phyloP scores from a whole-genome alignment of 37 sponge, comb jelly and placozoan species.

The Spongia lamella region DNA sequence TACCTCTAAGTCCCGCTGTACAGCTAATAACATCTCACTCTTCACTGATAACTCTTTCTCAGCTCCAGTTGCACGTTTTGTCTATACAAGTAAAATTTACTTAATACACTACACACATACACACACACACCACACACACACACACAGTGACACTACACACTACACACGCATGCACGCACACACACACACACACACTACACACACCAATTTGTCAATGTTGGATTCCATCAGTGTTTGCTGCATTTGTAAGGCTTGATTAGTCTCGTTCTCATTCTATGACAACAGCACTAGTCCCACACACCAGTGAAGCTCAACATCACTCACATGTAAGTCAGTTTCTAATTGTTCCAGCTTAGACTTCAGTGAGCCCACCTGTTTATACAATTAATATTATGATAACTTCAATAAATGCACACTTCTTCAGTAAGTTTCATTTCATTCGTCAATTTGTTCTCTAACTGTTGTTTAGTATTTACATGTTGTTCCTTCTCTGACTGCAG shows the following conservation, averaged over 20 bases:
- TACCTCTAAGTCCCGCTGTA: slow-evolving; percentile 36
- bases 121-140: no score
- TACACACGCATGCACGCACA: no score
- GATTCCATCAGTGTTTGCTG: slow-evolving; percentile 1
- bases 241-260: not conserved
- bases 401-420: slow-evolving; percentile 26
- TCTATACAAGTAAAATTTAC: slow-evolving; percentile 11
- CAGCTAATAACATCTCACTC: slow-evolving; percentile 26
- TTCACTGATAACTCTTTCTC: slow-evolving; percentile 35
- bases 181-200: no score
- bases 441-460: slow-evolving; percentile 46
- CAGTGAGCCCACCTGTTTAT: no score
- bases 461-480: slow-evolving; percentile 18
- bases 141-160: not conserved
- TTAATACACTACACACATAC: no score
- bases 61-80: slow-evolving; percentile 16
- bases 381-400: no score
- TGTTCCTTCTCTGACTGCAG: slow-evolving; percentile 29
- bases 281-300: no score
- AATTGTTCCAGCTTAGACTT: no score
- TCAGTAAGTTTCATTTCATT: slow-evolving; percentile 41
- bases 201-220: slow-evolving; percentile 11
- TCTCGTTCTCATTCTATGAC: no score
- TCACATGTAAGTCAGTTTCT: no score
- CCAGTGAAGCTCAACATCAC: no score